phyloP scores from a whole-genome alignment of 2,797 vertebrate species.

The Alectoris magna region DNA sequence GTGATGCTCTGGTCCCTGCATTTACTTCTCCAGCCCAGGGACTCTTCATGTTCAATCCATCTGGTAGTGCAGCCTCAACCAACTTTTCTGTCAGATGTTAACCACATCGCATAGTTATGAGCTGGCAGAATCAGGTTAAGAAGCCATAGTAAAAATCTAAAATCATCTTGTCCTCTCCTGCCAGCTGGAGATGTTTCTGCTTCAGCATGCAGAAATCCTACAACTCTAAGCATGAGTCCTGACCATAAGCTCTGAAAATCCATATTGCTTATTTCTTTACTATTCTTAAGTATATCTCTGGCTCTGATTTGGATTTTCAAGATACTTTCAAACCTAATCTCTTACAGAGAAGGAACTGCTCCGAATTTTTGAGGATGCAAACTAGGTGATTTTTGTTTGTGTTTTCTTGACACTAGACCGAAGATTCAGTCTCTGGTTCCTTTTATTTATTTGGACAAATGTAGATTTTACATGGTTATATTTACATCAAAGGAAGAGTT shows the following conservation, averaged over 20 bases:
- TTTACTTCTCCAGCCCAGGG: background rate
- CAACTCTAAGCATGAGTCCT: background rate
- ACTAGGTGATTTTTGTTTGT: background rate
- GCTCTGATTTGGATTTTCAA: background rate
- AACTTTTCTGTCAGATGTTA: background rate
- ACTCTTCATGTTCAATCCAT: background rate
- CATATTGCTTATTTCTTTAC: background rate
- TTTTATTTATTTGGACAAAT: background rate
- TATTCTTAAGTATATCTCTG: background rate
- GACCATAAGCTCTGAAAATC: background rate
- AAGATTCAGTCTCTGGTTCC: background rate
- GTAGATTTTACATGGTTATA: background rate
- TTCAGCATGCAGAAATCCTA: background rate
- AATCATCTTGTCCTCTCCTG: background rate
- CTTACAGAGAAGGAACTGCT: background rate
- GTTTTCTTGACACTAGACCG: background rate
- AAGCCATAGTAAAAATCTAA: background rate
- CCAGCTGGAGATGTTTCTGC: background rate
- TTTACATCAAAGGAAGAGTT: background rate
- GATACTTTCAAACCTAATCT: background rate
- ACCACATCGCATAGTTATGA: background rate
- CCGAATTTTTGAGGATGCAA: background rate
- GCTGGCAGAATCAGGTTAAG: background rate
- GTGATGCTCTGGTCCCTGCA: accelerated
- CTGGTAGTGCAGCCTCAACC: background rate